Base-by-base conservation (phyloP, 2,888 invertebrate genomes). In the Cabera pusaria region DNA sequence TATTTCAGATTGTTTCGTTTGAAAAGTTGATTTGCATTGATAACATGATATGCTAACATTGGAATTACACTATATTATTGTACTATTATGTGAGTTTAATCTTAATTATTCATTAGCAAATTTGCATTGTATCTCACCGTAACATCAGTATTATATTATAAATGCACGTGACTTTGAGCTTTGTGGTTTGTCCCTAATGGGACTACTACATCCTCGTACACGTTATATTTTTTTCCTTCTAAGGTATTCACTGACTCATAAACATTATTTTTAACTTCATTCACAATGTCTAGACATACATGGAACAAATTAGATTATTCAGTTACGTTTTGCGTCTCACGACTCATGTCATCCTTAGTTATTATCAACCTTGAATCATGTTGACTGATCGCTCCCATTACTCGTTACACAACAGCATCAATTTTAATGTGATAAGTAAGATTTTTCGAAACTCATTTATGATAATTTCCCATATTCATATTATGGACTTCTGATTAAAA, bases 371-470 rank as follows among this genome's bases (percentile, higher is more conserved):
- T 85, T 84, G 79, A 74, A 62, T 68, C 70, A 72, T 77, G 75
- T 82, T 76, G 72, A 72, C 78, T 77, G 72, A 77, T 79, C 75
- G 71, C 64, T 64, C 52, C 61, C 52, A 69, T 69, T 70, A 68
- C 73, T 59, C 60, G 56, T 38, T 38, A 11, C 20, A 17, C 6
- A 12, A 6, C 9, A 23, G 9, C 24, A 18, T 27, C 29, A 35
- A 28, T 41, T 21, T 33, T 36, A n/a, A n/a, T n/a, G n/a, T n/a
- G n/a, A n/a, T n/a, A n/a, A n/a, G n/a, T n/a, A n/a, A n/a, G n/a
- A n/a, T n/a, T n/a, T n/a, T n/a, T n/a, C n/a, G n/a, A n/a, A n/a
- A n/a, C n/a, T n/a, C n/a, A n/a, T n/a, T n/a, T n/a, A n/a, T n/a
- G n/a, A n/a, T n/a, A n/a, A n/a, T n/a, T n/a, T n/a, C n/a, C n/a